A percentile compares a stretch with the other conserved stretches of the same genome.
Conservation (phyloP, 2,888 invertebrate species). For the Cerceris rybyensis region DNA sequence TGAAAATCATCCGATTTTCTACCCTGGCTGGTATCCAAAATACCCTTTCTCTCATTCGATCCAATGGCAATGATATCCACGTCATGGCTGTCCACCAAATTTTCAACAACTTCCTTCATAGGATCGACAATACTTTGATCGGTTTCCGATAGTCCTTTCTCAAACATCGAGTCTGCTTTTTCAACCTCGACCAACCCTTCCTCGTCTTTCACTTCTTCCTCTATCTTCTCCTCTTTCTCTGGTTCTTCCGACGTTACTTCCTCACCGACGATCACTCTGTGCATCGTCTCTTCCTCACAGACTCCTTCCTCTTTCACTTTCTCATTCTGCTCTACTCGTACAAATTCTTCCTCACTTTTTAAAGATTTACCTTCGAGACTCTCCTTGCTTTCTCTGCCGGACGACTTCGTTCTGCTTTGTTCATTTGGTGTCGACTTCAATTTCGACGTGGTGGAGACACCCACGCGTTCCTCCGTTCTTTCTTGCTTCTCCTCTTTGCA, state of each 20-base stretch:
- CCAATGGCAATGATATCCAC: conserved; percentile 51
- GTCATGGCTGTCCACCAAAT: conserved; percentile 46
- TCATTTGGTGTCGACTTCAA: conserved; percentile 63
- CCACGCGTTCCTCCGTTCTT: conserved; percentile 66
- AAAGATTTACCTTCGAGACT: conserved; percentile 31
- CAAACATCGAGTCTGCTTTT: conserved; percentile 31
- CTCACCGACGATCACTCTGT: conserved; percentile 45
- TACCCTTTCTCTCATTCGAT: conserved; percentile 55
- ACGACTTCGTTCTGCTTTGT: conserved; percentile 51
- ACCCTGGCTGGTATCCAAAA: conserved; percentile 48
- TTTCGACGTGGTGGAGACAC: conserved; percentile 63
- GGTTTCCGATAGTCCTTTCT: conserved; percentile 32
- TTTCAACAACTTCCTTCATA: conserved; percentile 37
- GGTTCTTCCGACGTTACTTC: conserved; percentile 40
- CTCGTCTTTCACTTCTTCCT: not conserved
- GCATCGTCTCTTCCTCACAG: conserved; percentile 42
- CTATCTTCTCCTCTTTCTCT: conserved; percentile 2
- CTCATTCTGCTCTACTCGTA: conserved; percentile 25
- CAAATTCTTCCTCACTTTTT: conserved; percentile 28
- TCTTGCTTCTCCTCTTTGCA: conserved; percentile 66
- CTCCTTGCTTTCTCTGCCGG: conserved; percentile 45
- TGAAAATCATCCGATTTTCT: conserved; percentile 70
- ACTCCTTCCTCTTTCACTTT: conserved; percentile 31
- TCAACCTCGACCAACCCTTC: conserved; percentile 18
- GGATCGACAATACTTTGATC: conserved; percentile 35